A percentile compares a stretch with the other conserved stretches of the same genome.
These are phyloP conservation scores for Trichogramma dendrolimi DNA, from an alignment of 2,888 invertebrate species.

Conservation along the genomic window DNA sequence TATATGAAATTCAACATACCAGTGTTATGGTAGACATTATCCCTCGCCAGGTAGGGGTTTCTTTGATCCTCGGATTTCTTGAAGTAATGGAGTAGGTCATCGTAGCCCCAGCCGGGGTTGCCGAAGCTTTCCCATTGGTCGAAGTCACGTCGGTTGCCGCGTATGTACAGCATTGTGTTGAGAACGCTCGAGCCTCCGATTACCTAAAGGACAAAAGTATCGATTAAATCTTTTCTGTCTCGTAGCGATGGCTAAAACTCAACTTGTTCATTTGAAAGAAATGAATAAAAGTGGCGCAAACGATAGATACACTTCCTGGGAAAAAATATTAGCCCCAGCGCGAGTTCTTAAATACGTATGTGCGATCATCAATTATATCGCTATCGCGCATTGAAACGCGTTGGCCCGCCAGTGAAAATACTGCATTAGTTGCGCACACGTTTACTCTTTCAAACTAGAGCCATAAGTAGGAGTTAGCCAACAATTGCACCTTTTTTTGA, in stretches of 20 bases:
- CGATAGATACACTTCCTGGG: no score
- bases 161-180: slow-evolving; percentile 86
- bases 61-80: slow-evolving; percentile 83
- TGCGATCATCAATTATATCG: background rate
- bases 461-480: no score
- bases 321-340: background rate
- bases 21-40: slow-evolving; percentile 66
- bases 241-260: no score
- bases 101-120: slow-evolving; percentile 83
- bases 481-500: no score
- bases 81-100: slow-evolving; percentile 77
- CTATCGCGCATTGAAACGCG: no score
- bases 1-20: slow-evolving; percentile 52
- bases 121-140: slow-evolving; percentile 83
- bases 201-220: slow-evolving; percentile 49
- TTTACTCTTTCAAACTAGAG: no score
- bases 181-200: slow-evolving; percentile 83
- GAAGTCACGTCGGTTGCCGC: slow-evolving; percentile 82
- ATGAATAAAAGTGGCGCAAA: no score
- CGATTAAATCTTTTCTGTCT: no score
- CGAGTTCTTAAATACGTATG: background rate
- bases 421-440: no score
- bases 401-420: no score
- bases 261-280: no score
- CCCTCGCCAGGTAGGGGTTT: slow-evolving; percentile 79